A percentile compares a stretch with the other conserved stretches of the same genome.
These are phyloP conservation scores for Monopterus albus DNA, from an alignment of 2,113 vertebrate species.

Conservation along the genomic window DNA sequence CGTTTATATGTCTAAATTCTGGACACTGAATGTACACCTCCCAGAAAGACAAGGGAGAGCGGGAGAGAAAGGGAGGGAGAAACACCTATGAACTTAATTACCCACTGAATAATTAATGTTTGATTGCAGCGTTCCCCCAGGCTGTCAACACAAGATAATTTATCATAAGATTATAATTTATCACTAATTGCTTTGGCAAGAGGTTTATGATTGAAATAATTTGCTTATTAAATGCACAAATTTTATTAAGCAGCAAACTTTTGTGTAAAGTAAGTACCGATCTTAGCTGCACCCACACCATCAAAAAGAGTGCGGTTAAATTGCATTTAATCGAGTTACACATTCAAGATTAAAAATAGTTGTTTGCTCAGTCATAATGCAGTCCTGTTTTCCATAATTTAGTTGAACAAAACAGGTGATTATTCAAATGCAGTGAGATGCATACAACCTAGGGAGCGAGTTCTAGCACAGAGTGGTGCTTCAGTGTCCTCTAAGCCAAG, in stretches of 20 bases:
- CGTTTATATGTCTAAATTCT: slow-evolving; percentile 3
- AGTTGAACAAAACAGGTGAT: slow-evolving; percentile 79
- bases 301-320: slow-evolving; percentile 31
- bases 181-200: slow-evolving; percentile 85
- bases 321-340: slow-evolving; percentile 72
- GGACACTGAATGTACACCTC: slow-evolving; percentile 42
- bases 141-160: slow-evolving; percentile 86
- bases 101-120: slow-evolving; percentile 86
- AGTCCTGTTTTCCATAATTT: slow-evolving; percentile 70
- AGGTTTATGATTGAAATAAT: slow-evolving; percentile 84
- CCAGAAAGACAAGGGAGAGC: slow-evolving; percentile 6
- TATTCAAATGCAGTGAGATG: slow-evolving; percentile 65
- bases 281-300: slow-evolving; percentile 42
- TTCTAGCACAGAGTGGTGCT: slow-evolving; percentile 39
- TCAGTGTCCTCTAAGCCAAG: slow-evolving; percentile 48
- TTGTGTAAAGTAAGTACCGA: slow-evolving; percentile 58
- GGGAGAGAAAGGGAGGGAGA: slow-evolving; percentile 31
- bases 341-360: slow-evolving; percentile 75
- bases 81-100: slow-evolving; percentile 87
- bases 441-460: slow-evolving; percentile 49
- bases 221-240: slow-evolving; percentile 84
- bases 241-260: slow-evolving; percentile 79
- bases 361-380: slow-evolving; percentile 74
- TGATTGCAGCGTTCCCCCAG: slow-evolving; percentile 82
- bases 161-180: slow-evolving; percentile 86